These are phyloP conservation scores for Ispidina picta DNA, from an alignment of 2,797 vertebrate genomes.

Conservation along the genomic window DNA sequence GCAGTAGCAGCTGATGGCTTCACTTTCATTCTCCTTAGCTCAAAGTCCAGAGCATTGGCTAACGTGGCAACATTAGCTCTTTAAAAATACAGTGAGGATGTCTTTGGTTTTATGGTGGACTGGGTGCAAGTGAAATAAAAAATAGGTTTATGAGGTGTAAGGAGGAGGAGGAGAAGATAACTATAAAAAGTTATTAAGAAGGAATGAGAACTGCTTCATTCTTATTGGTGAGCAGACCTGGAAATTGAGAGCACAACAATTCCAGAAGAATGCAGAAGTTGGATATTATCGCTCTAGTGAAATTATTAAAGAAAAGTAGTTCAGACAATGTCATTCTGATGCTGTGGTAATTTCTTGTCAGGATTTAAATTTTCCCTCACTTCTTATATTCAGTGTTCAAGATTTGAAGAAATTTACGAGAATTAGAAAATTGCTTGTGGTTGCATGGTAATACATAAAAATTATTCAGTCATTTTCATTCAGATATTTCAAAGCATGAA, in stretches of 20 bases:
- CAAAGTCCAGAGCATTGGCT: neutral
- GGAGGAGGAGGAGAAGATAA: neutral
- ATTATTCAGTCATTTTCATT: conserved; percentile 47
- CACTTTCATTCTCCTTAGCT: neutral
- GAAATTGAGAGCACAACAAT: neutral
- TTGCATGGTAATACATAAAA: conserved; percentile 45
- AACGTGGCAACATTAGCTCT: neutral
- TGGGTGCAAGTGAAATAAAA: neutral
- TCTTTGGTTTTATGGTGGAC: neutral
- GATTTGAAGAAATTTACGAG: conserved; percentile 2
- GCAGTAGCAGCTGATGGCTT: neutral
- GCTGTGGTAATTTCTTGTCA: neutral
- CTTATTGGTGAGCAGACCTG: neutral
- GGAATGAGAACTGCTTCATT: neutral
- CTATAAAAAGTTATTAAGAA: neutral
- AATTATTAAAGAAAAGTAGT: neutral
- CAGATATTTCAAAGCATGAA: conserved; percentile 38
- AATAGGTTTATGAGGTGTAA: neutral
- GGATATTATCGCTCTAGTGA: neutral
- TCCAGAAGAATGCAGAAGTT: neutral
- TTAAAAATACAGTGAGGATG: neutral
- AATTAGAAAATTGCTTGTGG: conserved; percentile 53
- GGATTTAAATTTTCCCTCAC: neutral
- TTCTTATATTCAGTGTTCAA: neutral
- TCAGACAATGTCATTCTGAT: neutral